These are phyloP conservation scores for Eurosta solidaginis DNA, from an alignment of 1,140 invertebrate species.

Conservation along the genomic window DNA sequence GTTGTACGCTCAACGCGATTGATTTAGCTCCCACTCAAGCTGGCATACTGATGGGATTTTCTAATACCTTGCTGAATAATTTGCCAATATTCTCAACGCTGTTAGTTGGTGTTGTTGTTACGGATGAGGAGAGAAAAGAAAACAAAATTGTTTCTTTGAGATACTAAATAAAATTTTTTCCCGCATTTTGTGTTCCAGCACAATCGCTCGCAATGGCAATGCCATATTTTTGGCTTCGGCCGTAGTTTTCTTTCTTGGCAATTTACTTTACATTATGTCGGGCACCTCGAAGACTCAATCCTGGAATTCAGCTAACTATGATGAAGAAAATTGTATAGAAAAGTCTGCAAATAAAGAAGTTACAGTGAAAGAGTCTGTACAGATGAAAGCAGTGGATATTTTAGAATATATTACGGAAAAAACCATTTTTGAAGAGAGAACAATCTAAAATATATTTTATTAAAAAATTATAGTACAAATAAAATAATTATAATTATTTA, in stretches of 20 bases:
- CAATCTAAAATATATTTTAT: too few species aligned
- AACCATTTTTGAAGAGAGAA: too few species aligned
- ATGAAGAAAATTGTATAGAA: background rate
- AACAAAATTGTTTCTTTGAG: too few species aligned
- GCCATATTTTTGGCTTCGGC: constrained; percentile 77
- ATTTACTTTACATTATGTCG: constrained; percentile 71
- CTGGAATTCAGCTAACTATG: constrained; percentile 74
- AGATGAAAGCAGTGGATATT: background rate
- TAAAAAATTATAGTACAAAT: too few species aligned
- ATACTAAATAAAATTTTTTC: too few species aligned
- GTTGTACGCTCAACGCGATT: constrained; percentile 72
- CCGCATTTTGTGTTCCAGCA: too few species aligned
- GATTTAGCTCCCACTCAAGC: constrained; percentile 79
- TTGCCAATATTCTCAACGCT: constrained; percentile 72
- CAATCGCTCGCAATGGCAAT: constrained; percentile 71
- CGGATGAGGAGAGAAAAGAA: constrained; percentile 66
- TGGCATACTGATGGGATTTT: constrained; percentile 71
- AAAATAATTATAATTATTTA: too few species aligned
- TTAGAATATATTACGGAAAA: too few species aligned
- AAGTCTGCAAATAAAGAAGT: background rate
- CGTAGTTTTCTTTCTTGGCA: constrained; percentile 71
- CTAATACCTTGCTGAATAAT: constrained; percentile 75
- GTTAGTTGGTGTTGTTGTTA: constrained; percentile 67
- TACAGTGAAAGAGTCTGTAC: too few species aligned
- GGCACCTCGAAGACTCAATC: constrained; percentile 67